Evolutionary conservation across 2,888 invertebrate genomes (phyloP).

Genomic region (Orthosia gothica): DNA sequence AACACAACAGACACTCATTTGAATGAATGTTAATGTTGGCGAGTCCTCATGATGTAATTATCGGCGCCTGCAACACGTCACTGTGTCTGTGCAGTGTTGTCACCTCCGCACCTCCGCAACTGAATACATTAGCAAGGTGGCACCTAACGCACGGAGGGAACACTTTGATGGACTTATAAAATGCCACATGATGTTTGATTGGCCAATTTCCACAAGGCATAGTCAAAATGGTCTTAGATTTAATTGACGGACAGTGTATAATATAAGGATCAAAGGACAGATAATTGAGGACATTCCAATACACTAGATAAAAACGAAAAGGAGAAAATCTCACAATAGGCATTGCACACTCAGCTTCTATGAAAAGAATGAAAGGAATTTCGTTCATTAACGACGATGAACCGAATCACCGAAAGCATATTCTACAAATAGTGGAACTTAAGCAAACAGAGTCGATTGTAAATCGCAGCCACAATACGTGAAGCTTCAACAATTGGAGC

Average conservation of each 20-base stretch:
- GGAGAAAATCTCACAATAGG: background rate
- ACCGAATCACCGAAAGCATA: background rate
- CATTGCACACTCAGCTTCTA: background rate
- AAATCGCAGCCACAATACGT: slow-evolving; percentile 17
- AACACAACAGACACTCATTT: slow-evolving; percentile 8
- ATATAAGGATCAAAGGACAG: too few relatives aligned
- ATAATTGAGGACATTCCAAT: background rate
- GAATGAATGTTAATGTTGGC: slow-evolving; percentile 30
- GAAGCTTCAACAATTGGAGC: slow-evolving; percentile 19
- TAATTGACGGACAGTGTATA: background rate
- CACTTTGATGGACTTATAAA: background rate
- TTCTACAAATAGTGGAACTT: background rate
- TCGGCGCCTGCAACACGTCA: slow-evolving; percentile 16
- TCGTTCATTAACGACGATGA: slow-evolving; percentile 2
- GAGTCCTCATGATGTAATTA: slow-evolving; percentile 23
- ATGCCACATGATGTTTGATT: background rate
- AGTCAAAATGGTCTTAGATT: too few relatives aligned
- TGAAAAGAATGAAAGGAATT: background rate
- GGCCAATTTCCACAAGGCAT: background rate
- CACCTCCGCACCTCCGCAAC: slow-evolving; percentile 6
- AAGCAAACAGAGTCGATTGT: slow-evolving; percentile 12
- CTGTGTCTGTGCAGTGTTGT: slow-evolving; percentile 14
- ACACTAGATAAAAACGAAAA: background rate
- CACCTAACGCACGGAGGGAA: background rate
- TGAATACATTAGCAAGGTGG: slow-evolving; percentile 39